Conservation (phyloP, 2,797 vertebrate species). For the Anomalospiza imberbis region DNA sequence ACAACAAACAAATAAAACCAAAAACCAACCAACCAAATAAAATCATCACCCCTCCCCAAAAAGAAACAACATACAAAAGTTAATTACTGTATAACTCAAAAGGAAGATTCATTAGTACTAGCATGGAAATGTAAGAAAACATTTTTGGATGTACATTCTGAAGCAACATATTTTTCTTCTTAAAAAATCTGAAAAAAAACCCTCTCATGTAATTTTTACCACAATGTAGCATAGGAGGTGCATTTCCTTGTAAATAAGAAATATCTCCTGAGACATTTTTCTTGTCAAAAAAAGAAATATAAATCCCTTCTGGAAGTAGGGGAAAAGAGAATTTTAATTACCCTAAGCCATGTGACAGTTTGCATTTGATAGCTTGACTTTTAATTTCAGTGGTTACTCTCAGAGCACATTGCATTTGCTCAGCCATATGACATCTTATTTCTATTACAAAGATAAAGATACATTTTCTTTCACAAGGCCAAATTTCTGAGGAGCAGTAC, state of each 20-base stretch:
- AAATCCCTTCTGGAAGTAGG: neutral
- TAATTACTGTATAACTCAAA: neutral
- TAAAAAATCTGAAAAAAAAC: accelerated
- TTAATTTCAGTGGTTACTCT: slow-evolving; percentile 49
- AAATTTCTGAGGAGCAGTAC: slow-evolving; percentile 40
- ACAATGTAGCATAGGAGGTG: neutral
- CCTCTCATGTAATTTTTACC: neutral
- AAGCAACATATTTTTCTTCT: neutral
- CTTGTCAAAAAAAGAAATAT: neutral
- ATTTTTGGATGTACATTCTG: neutral
- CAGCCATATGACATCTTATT: slow-evolving; percentile 56
- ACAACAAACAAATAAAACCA: neutral
- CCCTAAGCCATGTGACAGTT: neutral
- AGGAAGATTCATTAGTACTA: neutral
- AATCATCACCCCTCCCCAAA: neutral
- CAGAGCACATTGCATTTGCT: slow-evolving; percentile 6
- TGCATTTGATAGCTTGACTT: slow-evolving; percentile 52
- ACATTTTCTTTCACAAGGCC: slow-evolving; percentile 45
- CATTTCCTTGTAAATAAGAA: neutral
- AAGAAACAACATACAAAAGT: neutral
- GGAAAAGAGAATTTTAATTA: slow-evolving; percentile 50
- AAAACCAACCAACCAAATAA: neutral
- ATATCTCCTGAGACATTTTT: neutral
- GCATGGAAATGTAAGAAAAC: neutral
- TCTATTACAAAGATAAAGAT: slow-evolving; percentile 44